Conservation (phyloP, 2,797 vertebrate genomes). For the Tangara arthus region DNA sequence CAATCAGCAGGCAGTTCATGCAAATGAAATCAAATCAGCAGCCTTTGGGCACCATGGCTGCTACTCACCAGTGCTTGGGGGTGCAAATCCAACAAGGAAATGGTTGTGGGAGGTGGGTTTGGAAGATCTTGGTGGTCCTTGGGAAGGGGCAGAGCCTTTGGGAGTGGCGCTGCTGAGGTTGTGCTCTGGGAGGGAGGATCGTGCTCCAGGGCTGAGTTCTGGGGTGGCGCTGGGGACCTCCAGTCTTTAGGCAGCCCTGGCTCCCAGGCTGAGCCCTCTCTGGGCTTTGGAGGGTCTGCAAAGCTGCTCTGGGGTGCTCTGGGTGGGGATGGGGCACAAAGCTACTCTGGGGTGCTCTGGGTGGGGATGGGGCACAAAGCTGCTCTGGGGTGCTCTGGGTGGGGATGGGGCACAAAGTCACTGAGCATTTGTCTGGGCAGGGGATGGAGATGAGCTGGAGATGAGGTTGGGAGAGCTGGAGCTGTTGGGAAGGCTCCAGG, state of each 20-base stretch:
- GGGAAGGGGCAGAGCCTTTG: background rate
- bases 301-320: background rate
- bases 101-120: background rate
- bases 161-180: accelerated
- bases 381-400: background rate
- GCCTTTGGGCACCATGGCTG: background rate
- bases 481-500: background rate
- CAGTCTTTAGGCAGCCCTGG: accelerated
- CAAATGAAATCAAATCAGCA: background rate
- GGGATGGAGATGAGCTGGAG: background rate
- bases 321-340: background rate
- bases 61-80: background rate
- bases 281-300: background rate
- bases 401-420: background rate
- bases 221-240: background rate
- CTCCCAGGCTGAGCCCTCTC: background rate
- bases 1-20: background rate
- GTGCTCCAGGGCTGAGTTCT: background rate
- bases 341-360: no score
- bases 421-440: background rate
- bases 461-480: background rate
- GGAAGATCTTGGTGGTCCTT: background rate
- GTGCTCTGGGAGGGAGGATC: accelerated
- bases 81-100: background rate
- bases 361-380: background rate